Base-by-base conservation (phyloP, 2,113 vertebrate genomes). In the Bostrychus sinensis region DNA sequence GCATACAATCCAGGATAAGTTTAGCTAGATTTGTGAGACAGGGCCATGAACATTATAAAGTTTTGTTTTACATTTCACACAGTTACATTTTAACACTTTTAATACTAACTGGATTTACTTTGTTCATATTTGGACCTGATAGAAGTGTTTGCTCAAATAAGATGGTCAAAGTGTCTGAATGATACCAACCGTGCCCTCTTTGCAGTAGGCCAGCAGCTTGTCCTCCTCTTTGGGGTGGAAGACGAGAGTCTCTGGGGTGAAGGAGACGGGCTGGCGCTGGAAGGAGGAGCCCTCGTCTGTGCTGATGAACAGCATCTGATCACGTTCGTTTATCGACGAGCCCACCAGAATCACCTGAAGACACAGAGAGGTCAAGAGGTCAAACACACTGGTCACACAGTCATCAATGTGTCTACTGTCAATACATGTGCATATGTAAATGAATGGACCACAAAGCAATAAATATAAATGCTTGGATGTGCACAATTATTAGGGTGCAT, bases 221-320 rank as follows among this genome's bases (percentile, higher is more conserved):
- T 98, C 95, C 77, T 98, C 95, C 13, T 96, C 94, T 72, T 94
- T 94, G 0, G 97, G 97, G 83, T 99, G 97, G 85, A 98, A 99
- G 69, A 96, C 71, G 12, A 99, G 88, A 0, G 90, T 93, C 57
- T 97, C 96, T 28, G 96, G 94, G 4, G 88, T 93, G 90, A 99
- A 98, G 68, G 82, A 66, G 41, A 96, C 77, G 0, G 91, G 85
- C 54, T 96, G 94, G 12, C 94, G 93, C 88, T 96, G 96, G 89
- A 98, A 99, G 30, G 92, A 95, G 26, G 94, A 89, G 1, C 96
- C 97, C 80, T 99, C 97, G 1, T 99, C 97, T 0, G 74, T 94
- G 80, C 96, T 98, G 82, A 98, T 93, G 60, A 98, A 98, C 59
- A 99, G 89, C 84, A 91, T 96, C 91, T 98, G 95, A 64, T 96